Evolutionary conservation across 2,888 invertebrate species (phyloP).

Genomic region (Dione vanillae): DNA sequence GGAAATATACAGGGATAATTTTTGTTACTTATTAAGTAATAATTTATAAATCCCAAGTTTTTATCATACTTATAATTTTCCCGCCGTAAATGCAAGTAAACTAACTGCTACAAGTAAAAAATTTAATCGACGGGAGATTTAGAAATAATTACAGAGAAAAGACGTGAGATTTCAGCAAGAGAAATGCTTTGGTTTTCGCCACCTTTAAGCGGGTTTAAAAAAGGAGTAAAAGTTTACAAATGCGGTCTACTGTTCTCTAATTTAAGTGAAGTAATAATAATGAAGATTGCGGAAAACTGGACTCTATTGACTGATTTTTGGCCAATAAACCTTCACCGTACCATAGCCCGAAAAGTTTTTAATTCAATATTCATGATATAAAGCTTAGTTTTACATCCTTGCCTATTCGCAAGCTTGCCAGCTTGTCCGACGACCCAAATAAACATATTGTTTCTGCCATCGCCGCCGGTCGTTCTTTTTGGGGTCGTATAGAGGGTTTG

Average conservation of each 20-base stretch:
- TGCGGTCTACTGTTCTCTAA: slow-evolving; percentile 43
- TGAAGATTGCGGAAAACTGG: slow-evolving; percentile 15
- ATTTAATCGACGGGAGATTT: slow-evolving; percentile 72
- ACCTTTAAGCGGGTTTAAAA: slow-evolving; percentile 41
- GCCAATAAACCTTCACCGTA: no score
- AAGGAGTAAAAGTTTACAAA: slow-evolving; percentile 50
- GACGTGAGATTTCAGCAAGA: slow-evolving; percentile 74
- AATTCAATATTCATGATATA: slow-evolving; percentile 1
- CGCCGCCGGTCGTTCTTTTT: slow-evolving; percentile 33
- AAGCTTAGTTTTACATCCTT: slow-evolving; percentile 4
- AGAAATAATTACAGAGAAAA: slow-evolving; percentile 79
- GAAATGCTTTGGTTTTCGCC: slow-evolving; percentile 63
- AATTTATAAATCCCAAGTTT: not conserved
- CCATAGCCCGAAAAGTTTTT: not conserved
- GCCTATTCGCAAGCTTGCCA: slow-evolving; percentile 37
- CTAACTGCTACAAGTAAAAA: slow-evolving; percentile 56
- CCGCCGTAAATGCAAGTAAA: slow-evolving; percentile 58
- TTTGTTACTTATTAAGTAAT: not conserved
- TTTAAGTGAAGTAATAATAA: slow-evolving; percentile 7
- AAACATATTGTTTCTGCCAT: slow-evolving; percentile 40
- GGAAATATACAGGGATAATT: not conserved
- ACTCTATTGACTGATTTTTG: slow-evolving; percentile 29
- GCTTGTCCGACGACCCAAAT: slow-evolving; percentile 6
- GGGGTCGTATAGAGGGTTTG: slow-evolving; percentile 32
- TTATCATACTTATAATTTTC: slow-evolving; percentile 48